Base-by-base conservation (phyloP, 2,797 vertebrate genomes). In the Hemitrygon akajei region DNA sequence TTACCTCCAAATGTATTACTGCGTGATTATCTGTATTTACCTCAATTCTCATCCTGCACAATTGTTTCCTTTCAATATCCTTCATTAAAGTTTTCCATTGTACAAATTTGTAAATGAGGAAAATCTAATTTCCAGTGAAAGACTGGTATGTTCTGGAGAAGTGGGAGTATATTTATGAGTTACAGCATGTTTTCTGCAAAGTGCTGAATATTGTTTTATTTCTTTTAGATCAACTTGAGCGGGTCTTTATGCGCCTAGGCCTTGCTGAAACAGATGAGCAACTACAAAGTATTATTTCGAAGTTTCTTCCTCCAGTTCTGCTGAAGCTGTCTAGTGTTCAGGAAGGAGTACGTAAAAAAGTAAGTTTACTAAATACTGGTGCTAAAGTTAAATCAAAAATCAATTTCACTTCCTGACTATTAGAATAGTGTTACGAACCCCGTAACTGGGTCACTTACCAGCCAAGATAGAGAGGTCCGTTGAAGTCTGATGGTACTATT, bases 231-330 rank as follows among this genome's bases (percentile, higher is more conserved):
- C 99, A 99, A 80, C 96, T 99, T 97, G 99, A 99, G 94, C 98
- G 99, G 0, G 99, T 99, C 95, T 99, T 99, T 96, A 97, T 99
- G 94, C 98, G 99, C 93, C 97, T 99, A 94, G 99, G 99, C 96
- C 99, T 98, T 95, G 99, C 99, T 95, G 99, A 99, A 96, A 99
- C 99, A 84, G 99, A 99, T 94, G 99, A 99, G 9, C 98, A 99
- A 94, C 96, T 99, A 86, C 99, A 99, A 96, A 98, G 98, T 94
- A 98, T 99, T 95, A 99, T 99, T 96, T 99, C 98, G 91, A 99
- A 99, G 96, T 99, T 99, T 94, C 96, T 99, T 2, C 99, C 99
- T 71, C 99, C 99, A 69, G 99, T 99, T 95, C 97, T 99, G 79
- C 98, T 99, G 94, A 99, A 99, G 95, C 97, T 99, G 86, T 99